Conservation (phyloP, 2,113 vertebrate genomes). For the Cyanoderma ruficeps region DNA sequence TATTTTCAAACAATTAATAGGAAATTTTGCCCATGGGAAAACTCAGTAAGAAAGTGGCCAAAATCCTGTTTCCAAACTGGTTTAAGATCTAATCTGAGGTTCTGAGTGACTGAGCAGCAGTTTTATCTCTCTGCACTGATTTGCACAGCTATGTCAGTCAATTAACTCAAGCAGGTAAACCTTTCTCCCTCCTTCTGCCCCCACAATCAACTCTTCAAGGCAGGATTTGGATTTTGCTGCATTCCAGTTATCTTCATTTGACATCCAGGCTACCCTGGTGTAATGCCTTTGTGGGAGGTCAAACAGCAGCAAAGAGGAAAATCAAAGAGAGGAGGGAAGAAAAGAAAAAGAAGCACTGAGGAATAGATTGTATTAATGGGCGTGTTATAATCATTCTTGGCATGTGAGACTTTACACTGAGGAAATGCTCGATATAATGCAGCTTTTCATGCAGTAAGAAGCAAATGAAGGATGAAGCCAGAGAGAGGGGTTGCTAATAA, state of each 20-base stretch:
- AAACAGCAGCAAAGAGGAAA: neutral
- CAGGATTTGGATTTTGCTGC: neutral
- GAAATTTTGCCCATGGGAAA: neutral
- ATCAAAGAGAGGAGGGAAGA: neutral
- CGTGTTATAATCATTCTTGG: neutral
- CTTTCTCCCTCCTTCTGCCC: neutral
- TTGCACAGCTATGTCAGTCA: neutral
- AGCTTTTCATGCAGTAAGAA: neutral
- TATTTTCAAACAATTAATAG: neutral
- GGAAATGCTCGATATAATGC: neutral
- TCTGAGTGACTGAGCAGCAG: neutral
- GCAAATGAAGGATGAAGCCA: neutral
- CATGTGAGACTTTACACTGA: neutral
- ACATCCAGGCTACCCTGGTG: neutral
- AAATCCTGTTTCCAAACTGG: neutral
- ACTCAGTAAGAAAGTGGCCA: neutral
- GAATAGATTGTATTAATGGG: neutral
- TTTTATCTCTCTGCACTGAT: neutral
- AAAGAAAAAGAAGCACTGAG: neutral
- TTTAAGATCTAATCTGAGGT: neutral
- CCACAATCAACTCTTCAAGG: neutral
- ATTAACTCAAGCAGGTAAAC: neutral
- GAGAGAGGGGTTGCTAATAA: neutral
- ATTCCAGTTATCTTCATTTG: neutral
- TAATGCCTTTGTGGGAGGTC: neutral